Base-by-base conservation (phyloP, 2,113 vertebrate genomes). In the Ornithorhynchus anatinus region DNA sequence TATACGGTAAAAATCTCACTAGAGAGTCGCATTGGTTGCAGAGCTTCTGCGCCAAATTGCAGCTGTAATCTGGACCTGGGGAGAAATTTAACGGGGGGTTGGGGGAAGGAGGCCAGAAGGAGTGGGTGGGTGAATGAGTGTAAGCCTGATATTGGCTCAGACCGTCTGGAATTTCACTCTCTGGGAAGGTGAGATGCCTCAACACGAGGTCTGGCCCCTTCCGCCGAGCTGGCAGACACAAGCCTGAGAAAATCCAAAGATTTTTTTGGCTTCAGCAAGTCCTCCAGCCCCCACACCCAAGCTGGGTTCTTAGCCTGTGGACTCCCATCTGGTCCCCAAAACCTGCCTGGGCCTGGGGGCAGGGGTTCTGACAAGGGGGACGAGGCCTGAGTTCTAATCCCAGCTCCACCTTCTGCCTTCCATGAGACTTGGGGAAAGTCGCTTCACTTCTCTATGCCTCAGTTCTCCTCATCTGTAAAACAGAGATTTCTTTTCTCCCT, bases 1-100 rank as follows among this genome's bases (percentile, higher is more conserved):
- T 65, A 69, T 77, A 69, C 22, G 79, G 57, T 68, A 84, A 78
- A n/a, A 84, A 58, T 73, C 74, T 67, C 15, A 71, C 61, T 81
- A 75, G 71, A 81, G 39, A 86, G 75, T 48, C 40, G 71, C 65
- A 81, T 61, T 71, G 53, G 50, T 65, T 73, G 60, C 60, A 69
- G 65, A n/a, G n/a, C n/a, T n/a, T n/a, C n/a, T n/a, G n/a, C n/a
- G n/a, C n/a, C n/a, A n/a, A n/a, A n/a, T n/a, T n/a, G n/a, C n/a
- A n/a, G n/a, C n/a, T n/a, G n/a, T n/a, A n/a, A n/a, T n/a, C n/a
- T n/a, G n/a, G n/a, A n/a, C n/a, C n/a, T n/a, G n/a, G n/a, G n/a
- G n/a, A n/a, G n/a, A n/a, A n/a, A n/a, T n/a, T n/a, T n/a, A n/a
- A n/a, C n/a, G n/a, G n/a, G n/a, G n/a, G n/a, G n/a, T n/a, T n/a